These are phyloP conservation scores for Sabatieria punctata DNA, from an alignment of 2,888 invertebrate genomes.

Conservation along the genomic window DNA sequence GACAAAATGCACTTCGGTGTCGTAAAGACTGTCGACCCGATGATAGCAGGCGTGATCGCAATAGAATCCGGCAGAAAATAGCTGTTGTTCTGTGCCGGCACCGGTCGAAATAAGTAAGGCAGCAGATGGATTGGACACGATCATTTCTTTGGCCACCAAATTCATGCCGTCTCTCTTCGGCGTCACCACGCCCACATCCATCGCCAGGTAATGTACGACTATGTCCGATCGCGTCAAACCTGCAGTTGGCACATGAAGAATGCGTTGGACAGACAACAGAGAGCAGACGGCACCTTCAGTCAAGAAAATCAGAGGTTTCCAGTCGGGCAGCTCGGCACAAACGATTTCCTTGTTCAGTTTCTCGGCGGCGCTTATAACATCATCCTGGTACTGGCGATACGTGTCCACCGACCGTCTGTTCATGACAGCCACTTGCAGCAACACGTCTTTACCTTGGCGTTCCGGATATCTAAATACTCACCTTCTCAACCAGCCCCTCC, in stretches of 20 bases:
- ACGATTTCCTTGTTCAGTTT: constrained; percentile 19
- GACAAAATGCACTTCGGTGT: constrained; percentile 14
- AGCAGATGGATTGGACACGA: constrained; percentile 21
- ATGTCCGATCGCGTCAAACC: constrained; percentile 23
- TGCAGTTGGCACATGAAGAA: background rate
- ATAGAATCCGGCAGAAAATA: constrained; percentile 25
- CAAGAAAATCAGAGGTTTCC: constrained; percentile 27
- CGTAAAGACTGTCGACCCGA: constrained; percentile 21
- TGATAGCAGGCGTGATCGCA: constrained; percentile 23
- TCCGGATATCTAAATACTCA: too few species aligned
- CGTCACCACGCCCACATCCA: constrained; percentile 31
- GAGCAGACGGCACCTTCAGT: constrained; percentile 25
- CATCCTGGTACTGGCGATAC: constrained; percentile 29
- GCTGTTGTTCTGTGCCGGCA: constrained; percentile 24
- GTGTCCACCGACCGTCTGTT: constrained; percentile 29
- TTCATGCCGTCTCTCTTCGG: constrained; percentile 22
- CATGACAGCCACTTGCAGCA: constrained; percentile 25
- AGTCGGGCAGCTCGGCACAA: constrained; percentile 15
- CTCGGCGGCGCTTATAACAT: constrained; percentile 24
- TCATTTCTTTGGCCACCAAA: too few species aligned
- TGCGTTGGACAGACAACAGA: background rate
- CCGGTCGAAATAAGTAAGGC: constrained; percentile 20
- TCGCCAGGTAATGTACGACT: constrained; percentile 29
- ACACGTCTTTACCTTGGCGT: constrained; percentile 17
- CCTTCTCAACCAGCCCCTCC: too few species aligned